Evolutionary conservation across 2,113 vertebrate species (phyloP), one percentile per base, ranked within the genome.

Genomic region (Hyperoodon ampullatus): DNA sequence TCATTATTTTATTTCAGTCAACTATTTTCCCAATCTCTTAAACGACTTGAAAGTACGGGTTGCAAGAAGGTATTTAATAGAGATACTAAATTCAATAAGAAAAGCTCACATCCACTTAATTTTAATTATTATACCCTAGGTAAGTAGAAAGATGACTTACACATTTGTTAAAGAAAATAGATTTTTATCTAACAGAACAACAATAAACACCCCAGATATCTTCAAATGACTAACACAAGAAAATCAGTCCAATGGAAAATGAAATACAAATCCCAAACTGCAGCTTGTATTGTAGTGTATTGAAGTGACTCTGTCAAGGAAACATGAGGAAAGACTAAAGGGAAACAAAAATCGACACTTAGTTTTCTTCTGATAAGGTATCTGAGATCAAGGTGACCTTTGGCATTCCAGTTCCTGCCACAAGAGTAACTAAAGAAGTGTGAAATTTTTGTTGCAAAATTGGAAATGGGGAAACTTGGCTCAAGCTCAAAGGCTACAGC

Each of bases 201-300:
- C 8, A 78, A 50, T 33, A 83, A 42, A 77, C 13, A 87, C 58
- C 33, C 18, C 7, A 74, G 15, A 24, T 77, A 65, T 63, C 87
- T 87, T 75, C 83, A 88, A 71, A 70, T 19, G 74, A n/a, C 30
- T 81, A 92, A 90, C 6, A 81, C 1, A 2, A 75, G 68, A 87
- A 96, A 95, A 92, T 58, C 4, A 90, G 55, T 42, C 39, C 23
- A 86, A 47, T 65, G 42, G 93, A 87, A 97, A 93, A 47, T 63
- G n/a, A 82, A 95, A 88, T 42, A 60, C 90, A 97, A 96, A 83
- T 83, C 44, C 10, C 66, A 65, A 70, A 87, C 24, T 95, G 58
- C 35, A 78, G 50, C 47, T 50, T 58, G 55, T 58, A 55, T 6
- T 55, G 18, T 15, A 53, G 53, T 74, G 10, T 26, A 71, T 21